Base-by-base conservation (phyloP, 2,797 vertebrate genomes). In the Rousettus madagascariensis region DNA sequence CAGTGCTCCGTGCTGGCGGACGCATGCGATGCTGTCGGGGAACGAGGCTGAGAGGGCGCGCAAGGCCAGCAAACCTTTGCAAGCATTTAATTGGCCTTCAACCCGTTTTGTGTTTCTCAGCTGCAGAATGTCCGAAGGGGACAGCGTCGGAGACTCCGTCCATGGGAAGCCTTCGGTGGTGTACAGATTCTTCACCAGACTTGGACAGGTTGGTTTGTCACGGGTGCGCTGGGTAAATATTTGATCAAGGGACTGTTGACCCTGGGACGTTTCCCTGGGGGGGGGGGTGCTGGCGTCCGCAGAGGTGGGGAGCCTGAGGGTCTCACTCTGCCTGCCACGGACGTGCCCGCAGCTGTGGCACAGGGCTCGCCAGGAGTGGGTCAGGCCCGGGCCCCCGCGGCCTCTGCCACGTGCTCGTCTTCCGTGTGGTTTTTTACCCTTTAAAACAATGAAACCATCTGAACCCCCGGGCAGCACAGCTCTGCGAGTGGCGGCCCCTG, bases 61-160 rank as follows among this genome's bases (percentile, higher is more conserved):
- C 1, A 8, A 9, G 1, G 22, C n/a, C 13, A 38, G 63, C 12
- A 26, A 13, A 13, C 11, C 36, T 13, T 36, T 7, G 26, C 12
- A 84, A 75, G 36, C 36, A 74, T 63, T 38, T 36, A 86, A 10
- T 43, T 68, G 36, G 8, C 15, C 4, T 77, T 83, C 16, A n/a
- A 20, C 8, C 71, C 30, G 0, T 17, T 71, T 77, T 94, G 65
- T 84, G 7, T 98, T 86, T 94, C 98, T 66, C 87, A 98, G 98
- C 98, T 98, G 96, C 98, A 99, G 99, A 98, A 99, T 99, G 99
- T 99, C 99, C 98, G 99, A 99, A 99, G 99, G 99, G 97, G 99
- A 99, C 99, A 99, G 99, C 92, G 98, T 98, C 98, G 99, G 99
- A 95, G 99, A 99, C 94, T 99, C 99, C 68, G 99, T 99, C 98